Base-by-base conservation (phyloP, 2,113 vertebrate species). In the Istiophorus platypterus region DNA sequence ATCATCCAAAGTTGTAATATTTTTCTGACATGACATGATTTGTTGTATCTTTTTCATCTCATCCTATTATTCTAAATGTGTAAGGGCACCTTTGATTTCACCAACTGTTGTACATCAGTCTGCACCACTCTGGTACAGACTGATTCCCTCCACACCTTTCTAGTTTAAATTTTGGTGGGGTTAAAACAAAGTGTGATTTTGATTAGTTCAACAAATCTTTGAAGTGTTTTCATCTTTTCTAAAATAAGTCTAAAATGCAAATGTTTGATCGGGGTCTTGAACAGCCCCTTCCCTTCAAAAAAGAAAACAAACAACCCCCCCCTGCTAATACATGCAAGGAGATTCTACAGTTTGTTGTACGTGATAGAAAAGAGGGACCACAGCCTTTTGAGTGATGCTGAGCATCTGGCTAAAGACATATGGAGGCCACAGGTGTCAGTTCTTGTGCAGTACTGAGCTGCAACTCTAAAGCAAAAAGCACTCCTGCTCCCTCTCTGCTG, bases 201-300 rank as follows among this genome's bases (percentile, higher is more conserved):
- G 39, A 65, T 85, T 77, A 31, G 31, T 69, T 85, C 20, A 73
- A 65, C 58, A 72, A 42, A 62, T 64, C 72, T 78, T 75, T 76
- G 11, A 82, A 67, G 59, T 27, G 20, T 56, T 54, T 62, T 69
- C 18, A 11, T 59, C 9, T 59, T 49, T 41, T 34, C 13, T 29
- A 15, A 72, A 57, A 75, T 71, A 41, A 31, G 42, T 34, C 13
- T 68, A 64, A 58, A 79, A 75, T 82, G 13, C 67, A 75, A 67
- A 37, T 52, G 61, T 83, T 85, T 79, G 37, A 86, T 90, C 81
- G 78, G 77, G 81, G 72, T 80, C 74, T 86, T 63, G 29, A 75
- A 70, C 45, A 47, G n/a, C 39, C 51, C 67, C 20, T 14, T 47
- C 56, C 51, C 31, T 5, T 7, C 47, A 17, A 8, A 42, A 62